Evolutionary conservation across 2,797 vertebrate genomes (phyloP).

Genomic region (Lepilemur ruficaudatus): DNA sequence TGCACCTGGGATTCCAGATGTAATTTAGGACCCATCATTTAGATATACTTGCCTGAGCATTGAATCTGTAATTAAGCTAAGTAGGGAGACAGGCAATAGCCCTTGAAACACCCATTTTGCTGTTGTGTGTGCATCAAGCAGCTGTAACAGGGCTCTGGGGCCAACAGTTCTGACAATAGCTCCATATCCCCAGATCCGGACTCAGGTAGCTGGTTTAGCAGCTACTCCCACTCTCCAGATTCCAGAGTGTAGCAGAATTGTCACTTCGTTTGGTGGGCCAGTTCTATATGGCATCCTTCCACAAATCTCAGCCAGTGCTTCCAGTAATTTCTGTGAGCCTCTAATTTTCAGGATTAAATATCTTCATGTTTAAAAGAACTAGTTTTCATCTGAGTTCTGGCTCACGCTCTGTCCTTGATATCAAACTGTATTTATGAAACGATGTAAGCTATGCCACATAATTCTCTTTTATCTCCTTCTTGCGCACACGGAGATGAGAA

Average conservation of each 20-base stretch:
- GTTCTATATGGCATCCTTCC: not conserved
- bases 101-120: not conserved
- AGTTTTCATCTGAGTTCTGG: not conserved
- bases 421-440: not conserved
- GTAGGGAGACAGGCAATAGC: not conserved
- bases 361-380: not conserved
- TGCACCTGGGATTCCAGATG: not conserved
- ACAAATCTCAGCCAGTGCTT: not conserved
- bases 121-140: not conserved
- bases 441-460: not conserved
- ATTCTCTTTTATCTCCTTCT: not conserved
- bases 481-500: not conserved
- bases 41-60: not conserved
- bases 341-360: not conserved
- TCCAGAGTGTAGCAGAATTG: not conserved
- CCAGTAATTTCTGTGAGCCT: not conserved
- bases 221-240: not conserved
- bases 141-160: not conserved
- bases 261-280: not conserved
- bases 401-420: not conserved
- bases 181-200: not conserved
- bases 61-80: slow-evolving; percentile 23
- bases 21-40: slow-evolving; percentile 1
- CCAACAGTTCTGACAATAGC: not conserved
- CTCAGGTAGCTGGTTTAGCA: not conserved